Conservation (phyloP, 1,140 invertebrate species). For the Oncopodura yosiiana region DNA sequence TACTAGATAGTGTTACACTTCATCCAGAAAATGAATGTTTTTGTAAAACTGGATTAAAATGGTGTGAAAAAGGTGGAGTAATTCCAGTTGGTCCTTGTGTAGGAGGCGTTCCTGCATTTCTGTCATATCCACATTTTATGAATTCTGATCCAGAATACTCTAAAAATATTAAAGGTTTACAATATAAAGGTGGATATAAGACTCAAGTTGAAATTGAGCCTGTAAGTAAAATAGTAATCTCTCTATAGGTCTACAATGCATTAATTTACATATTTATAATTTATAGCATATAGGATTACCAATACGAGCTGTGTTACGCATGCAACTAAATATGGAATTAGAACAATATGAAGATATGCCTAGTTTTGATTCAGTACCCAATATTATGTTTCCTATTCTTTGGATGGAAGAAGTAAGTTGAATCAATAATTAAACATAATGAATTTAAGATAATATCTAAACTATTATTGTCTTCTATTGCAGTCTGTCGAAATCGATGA, state of each 20-base stretch:
- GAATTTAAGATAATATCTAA: background rate
- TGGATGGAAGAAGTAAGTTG: conserved; percentile 48
- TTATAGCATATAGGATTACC: conserved; percentile 46
- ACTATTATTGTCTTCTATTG: conserved; percentile 1
- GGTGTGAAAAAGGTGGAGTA: conserved; percentile 58
- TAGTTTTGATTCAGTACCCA: conserved; percentile 41
- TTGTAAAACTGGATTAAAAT: conserved; percentile 51
- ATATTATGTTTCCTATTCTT: conserved; percentile 46
- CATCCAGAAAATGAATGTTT: conserved; percentile 62
- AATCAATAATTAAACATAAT: background rate
- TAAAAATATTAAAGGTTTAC: conserved; percentile 56
- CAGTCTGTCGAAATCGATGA: conserved; percentile 16
- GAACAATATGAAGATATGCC: conserved; percentile 39
- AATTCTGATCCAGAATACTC: conserved; percentile 54
- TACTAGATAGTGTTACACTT: conserved; percentile 53
- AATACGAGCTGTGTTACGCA: conserved; percentile 42
- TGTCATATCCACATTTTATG: conserved; percentile 71
- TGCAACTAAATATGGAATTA: conserved; percentile 49
- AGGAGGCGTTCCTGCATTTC: conserved; percentile 55
- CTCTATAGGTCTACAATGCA: conserved; percentile 5
- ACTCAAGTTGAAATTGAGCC: conserved; percentile 67
- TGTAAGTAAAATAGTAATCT: conserved; percentile 42
- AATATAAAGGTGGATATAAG: conserved; percentile 57
- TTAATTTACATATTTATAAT: background rate
- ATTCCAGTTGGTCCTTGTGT: conserved; percentile 56